These are phyloP conservation scores for Xiphorhynchus erythropygius DNA, from an alignment of 2,797 vertebrate genomes.

Conservation along the genomic window DNA sequence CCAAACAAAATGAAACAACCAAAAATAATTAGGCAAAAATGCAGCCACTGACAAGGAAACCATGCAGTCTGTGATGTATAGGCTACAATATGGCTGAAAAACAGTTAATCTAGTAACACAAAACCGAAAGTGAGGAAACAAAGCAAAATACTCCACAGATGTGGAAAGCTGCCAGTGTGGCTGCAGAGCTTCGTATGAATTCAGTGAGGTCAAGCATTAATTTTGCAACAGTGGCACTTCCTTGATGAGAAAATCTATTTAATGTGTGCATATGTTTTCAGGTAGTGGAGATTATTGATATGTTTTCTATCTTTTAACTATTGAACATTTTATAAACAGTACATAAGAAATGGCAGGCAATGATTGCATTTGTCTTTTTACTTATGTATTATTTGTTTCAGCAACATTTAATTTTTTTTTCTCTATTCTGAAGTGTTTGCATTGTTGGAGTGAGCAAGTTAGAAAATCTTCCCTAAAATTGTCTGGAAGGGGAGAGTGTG, in stretches of 20 bases:
- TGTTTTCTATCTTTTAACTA: background rate
- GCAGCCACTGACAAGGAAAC: background rate
- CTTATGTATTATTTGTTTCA: background rate
- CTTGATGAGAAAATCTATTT: background rate
- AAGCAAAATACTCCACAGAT: background rate
- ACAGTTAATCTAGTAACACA: background rate
- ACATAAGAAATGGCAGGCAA: background rate
- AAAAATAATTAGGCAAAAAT: background rate
- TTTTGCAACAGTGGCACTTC: background rate
- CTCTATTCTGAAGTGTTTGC: background rate
- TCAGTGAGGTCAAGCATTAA: background rate
- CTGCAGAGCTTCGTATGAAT: background rate
- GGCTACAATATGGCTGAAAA: background rate
- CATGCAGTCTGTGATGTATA: background rate
- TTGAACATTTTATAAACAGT: background rate
- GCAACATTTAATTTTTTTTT: rapidly evolving
- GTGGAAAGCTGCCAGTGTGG: background rate
- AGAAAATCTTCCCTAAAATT: background rate
- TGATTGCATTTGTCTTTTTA: background rate
- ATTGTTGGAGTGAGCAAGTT: background rate
- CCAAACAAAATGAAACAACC: background rate
- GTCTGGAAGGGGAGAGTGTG: rapidly evolving
- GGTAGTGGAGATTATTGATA: background rate
- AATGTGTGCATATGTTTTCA: background rate
- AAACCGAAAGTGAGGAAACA: background rate